These are phyloP conservation scores for Anguilla obscura DNA, from an alignment of 2,797 vertebrate genomes.

Conservation along the genomic window DNA sequence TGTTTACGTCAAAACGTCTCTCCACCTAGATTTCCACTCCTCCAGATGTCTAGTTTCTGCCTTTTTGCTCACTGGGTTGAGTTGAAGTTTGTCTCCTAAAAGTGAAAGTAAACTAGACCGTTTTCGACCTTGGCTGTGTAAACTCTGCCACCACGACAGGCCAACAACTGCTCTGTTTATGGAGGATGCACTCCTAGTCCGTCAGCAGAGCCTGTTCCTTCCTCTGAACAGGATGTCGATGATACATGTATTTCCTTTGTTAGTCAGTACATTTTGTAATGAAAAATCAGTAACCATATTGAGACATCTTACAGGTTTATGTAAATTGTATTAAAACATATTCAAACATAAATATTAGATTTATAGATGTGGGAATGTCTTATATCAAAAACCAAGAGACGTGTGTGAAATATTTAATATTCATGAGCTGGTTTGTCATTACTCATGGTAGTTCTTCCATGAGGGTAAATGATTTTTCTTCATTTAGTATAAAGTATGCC, in stretches of 20 bases:
- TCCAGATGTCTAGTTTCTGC: too few species aligned
- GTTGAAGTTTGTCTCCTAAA: background rate
- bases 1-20: too few species aligned
- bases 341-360: background rate
- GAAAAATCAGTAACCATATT: slow-evolving; percentile 6
- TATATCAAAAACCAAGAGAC: slow-evolving; percentile 16
- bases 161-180: background rate
- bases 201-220: background rate
- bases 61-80: background rate
- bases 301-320: slow-evolving; percentile 11
- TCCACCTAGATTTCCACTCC: too few species aligned
- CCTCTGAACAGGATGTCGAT: background rate
- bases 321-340: slow-evolving; percentile 17
- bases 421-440: slow-evolving; percentile 9
- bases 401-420: slow-evolving; percentile 14
- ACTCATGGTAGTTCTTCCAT: slow-evolving; percentile 3
- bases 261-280: slow-evolving; percentile 12
- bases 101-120: background rate
- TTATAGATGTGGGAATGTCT: slow-evolving; percentile 2
- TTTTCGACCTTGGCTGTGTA: background rate
- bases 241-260: background rate
- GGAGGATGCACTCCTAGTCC: background rate
- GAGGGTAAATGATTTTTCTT: background rate
- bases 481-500: slow-evolving; percentile 9
- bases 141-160: background rate